Conservation (phyloP, 2,888 invertebrate genomes). For the Microctonus brassicae region DNA sequence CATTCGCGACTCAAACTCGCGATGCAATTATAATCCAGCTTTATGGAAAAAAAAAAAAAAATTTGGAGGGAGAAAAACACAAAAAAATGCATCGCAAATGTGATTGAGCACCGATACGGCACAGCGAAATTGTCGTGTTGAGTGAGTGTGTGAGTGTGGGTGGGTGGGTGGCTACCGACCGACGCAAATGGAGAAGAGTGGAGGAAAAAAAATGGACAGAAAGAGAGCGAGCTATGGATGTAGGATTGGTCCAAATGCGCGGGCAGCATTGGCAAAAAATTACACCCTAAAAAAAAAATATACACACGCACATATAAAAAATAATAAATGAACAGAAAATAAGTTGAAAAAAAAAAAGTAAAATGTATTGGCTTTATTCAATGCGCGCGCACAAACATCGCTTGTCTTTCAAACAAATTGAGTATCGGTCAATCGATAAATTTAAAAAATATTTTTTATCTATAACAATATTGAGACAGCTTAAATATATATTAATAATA, state of each 20-base stretch:
- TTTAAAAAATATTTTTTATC: not conserved
- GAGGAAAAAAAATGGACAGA: conserved; percentile 42
- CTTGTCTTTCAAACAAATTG: not conserved
- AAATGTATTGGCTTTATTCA: conserved; percentile 11
- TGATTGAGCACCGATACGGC: conserved; percentile 69
- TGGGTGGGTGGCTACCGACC: conserved; percentile 43
- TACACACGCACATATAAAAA: not conserved
- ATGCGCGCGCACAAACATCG: not conserved
- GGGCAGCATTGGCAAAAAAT: conserved; percentile 64
- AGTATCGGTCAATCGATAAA: not conserved
- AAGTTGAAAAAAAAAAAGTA: not conserved
- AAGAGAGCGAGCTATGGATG: conserved; percentile 44
- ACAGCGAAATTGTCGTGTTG: conserved; percentile 59
- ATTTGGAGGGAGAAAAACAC: not conserved
- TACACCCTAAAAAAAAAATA: conserved; percentile 57
- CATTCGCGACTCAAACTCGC: conserved; percentile 56
- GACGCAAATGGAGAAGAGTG: conserved; percentile 28
- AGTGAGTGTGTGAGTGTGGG: conserved; percentile 45
- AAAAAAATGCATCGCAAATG: conserved; percentile 69
- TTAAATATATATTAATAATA: not conserved
- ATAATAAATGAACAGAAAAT: not conserved
- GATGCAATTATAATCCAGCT: conserved; percentile 70
- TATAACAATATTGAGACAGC: not conserved
- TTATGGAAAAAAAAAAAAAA: conserved; percentile 58
- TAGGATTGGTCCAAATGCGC: conserved; percentile 62